Base-by-base conservation (phyloP, 2,888 invertebrate genomes). In the Aspidapion aeneum region DNA sequence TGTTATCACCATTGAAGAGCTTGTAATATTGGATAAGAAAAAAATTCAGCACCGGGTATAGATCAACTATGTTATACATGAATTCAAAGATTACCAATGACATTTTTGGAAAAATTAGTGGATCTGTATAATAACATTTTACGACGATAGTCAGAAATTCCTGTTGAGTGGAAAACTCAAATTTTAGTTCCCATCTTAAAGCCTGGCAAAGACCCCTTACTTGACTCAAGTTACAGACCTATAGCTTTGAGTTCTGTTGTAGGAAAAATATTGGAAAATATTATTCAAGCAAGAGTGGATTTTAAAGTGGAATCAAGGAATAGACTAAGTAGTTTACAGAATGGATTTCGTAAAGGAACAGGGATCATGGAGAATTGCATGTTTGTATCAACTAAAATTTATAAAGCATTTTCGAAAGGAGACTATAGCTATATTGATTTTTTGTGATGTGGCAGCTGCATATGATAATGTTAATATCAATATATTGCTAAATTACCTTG, bases 401-500 rank as follows among this genome's bases (percentile, higher is more conserved):
- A 51, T 5, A 50, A 57, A 7, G 52, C 62, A 7, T 62, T 62
- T 17, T 18, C 21, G 1, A 21, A 55, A 17, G 49, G 19, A 20
- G 18, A 63, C n/a, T n/a, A 48, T 50, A 22, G 55, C 35, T 1
- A 50, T 63, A 17, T 20, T 21, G 17, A 18, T 61, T 7, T 56
- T 60, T 48, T 18, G 61, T 12, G 63, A 63, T 22, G 17, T 63
- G 3, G 21, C 55, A 22, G 18, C 51, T 1, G 63, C 63, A 17
- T 63, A 60, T 61, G 63, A 63, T 5, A 63, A 56, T 16, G 63
- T 63, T 17, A 16, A 56, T 17, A 48, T 61, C 2, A 18, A 12
- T 17, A 54, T 60, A 1, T 19, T 63, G 20, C 56, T 60, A 12
- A 52, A 58, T 20, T 18, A 52, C 48, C 16, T 60, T n/a, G 21